phyloP scores from a whole-genome alignment of 2,797 vertebrate genomes.

The Ambastaia sidthimunki region DNA sequence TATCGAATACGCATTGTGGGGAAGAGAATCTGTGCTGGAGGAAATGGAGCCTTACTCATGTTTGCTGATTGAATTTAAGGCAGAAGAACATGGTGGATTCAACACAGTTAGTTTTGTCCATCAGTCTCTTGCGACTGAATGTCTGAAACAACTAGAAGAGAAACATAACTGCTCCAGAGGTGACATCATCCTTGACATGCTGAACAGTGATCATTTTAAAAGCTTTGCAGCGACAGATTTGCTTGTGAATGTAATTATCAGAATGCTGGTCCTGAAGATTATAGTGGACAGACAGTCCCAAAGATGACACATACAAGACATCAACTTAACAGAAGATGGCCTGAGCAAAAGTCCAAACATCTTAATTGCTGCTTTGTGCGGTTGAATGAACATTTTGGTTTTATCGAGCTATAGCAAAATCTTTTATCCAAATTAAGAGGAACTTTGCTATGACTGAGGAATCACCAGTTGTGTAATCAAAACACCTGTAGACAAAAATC shows the following conservation, averaged over 20 bases:
- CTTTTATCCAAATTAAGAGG: no score
- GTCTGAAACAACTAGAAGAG: conserved; percentile 73
- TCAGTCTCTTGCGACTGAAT: conserved; percentile 70
- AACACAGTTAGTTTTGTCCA: conserved; percentile 75
- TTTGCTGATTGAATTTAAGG: conserved; percentile 69
- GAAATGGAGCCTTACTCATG: conserved; percentile 75
- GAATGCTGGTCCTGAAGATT: no score
- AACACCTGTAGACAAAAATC: conserved; percentile 70
- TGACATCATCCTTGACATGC: conserved; percentile 67
- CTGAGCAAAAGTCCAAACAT: no score
- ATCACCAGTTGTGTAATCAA: neutral
- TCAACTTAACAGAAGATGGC: neutral
- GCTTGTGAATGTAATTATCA: no score
- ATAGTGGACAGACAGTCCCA: no score
- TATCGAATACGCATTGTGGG: conserved; percentile 59
- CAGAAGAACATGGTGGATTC: conserved; percentile 65
- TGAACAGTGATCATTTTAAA: no score
- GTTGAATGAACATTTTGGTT: no score
- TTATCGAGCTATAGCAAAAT: no score
- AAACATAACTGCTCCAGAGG: conserved; percentile 60
- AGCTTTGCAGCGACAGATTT: no score
- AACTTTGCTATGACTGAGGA: no score
- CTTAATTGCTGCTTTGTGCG: no score
- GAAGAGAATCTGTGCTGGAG: conserved; percentile 69
- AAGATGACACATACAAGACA: no score